These are phyloP conservation scores for Leptodactylus fuscus DNA, from an alignment of 2,113 vertebrate species.

Conservation along the genomic window DNA sequence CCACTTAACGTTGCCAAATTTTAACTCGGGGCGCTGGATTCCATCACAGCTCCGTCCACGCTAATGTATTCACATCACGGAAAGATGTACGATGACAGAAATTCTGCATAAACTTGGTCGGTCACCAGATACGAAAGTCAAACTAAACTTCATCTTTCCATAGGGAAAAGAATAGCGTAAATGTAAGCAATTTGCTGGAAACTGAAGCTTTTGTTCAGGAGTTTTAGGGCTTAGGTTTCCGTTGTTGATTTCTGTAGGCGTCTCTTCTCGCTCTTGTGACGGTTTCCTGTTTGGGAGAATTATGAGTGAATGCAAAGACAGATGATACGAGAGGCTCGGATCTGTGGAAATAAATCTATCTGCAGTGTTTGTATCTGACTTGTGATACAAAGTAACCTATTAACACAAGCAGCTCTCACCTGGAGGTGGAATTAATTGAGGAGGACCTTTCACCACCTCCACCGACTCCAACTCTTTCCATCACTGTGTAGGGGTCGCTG, in stretches of 20 bases:
- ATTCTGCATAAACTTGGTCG: constrained; percentile 28
- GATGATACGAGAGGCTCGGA: too few species aligned
- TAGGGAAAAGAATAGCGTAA: not conserved
- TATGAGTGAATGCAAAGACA: not conserved
- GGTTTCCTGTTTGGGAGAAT: not conserved
- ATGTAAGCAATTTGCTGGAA: constrained; percentile 15
- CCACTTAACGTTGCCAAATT: constrained; percentile 16
- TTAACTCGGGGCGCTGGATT: constrained; percentile 23
- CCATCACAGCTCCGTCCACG: constrained; percentile 28
- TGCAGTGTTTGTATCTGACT: too few species aligned
- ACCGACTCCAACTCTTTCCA: too few species aligned
- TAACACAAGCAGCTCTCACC: too few species aligned
- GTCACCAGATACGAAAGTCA: constrained; percentile 19
- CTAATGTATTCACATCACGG: constrained; percentile 44
- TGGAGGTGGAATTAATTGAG: too few species aligned
- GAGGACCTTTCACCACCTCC: too few species aligned
- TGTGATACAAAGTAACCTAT: too few species aligned
- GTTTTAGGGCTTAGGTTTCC: not conserved
- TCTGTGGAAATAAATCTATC: too few species aligned
- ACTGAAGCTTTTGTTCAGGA: constrained; percentile 1
- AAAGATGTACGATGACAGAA: constrained; percentile 43
- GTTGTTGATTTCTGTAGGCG: constrained; percentile 6
- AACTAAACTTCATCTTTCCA: constrained; percentile 35
- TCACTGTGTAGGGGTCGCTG: too few species aligned
- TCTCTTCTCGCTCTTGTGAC: not conserved